phyloP scores from a whole-genome alignment of 2,888 invertebrate species.

The Gastrophysa polygoni region DNA sequence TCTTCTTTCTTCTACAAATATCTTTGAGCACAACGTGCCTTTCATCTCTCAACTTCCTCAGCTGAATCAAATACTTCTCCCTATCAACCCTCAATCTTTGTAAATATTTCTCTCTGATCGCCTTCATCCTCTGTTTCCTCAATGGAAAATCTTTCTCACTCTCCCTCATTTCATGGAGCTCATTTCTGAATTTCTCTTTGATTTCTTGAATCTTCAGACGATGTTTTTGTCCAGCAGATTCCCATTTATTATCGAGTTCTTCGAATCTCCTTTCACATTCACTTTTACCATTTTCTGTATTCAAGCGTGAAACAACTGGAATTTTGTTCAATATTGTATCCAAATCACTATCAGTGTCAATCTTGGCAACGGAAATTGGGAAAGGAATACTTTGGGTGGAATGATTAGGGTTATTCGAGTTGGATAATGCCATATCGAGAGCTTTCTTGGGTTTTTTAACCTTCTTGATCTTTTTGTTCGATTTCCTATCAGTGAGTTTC shows the following conservation, averaged over 20 bases:
- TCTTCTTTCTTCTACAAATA: conserved; percentile 36
- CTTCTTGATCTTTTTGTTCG: not conserved
- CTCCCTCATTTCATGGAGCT: conserved; percentile 40
- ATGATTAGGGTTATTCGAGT: not conserved
- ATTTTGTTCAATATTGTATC: not conserved
- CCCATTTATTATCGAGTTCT: conserved; percentile 42
- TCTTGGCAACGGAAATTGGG: not conserved
- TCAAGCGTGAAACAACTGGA: not conserved
- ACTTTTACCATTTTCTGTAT: conserved; percentile 42
- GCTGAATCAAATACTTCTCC: conserved; percentile 41
- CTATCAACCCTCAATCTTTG: conserved; percentile 41
- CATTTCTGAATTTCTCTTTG: conserved; percentile 43
- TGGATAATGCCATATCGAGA: not conserved
- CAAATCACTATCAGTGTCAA: not conserved
- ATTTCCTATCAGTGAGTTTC: conserved; percentile 12
- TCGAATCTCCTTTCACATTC: conserved; percentile 46
- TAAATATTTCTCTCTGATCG: conserved; percentile 43
- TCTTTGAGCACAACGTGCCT: conserved; percentile 37
- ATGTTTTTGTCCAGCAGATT: conserved; percentile 39
- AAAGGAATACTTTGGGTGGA: not conserved
- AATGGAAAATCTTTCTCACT: conserved; percentile 36
- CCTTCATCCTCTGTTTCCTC: conserved; percentile 40
- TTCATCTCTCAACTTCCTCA: conserved; percentile 43
- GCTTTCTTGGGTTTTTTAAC: not conserved
- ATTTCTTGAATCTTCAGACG: conserved; percentile 42